phyloP scores from a whole-genome alignment of 2,797 vertebrate species.

The Cyprinodon diabolis region DNA sequence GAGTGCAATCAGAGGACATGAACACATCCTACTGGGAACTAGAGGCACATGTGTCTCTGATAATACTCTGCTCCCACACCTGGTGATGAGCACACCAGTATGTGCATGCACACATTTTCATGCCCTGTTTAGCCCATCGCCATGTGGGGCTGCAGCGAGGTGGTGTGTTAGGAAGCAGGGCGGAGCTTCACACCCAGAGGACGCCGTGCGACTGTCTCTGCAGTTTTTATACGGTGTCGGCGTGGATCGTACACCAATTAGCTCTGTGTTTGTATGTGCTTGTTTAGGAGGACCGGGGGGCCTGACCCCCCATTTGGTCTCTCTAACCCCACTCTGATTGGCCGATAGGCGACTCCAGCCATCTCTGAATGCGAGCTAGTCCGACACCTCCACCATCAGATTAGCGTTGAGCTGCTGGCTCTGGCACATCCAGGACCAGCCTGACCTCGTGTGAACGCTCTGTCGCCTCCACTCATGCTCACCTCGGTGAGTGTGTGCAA shows the following conservation, averaged over 20 bases:
- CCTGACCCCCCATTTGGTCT: too few species aligned
- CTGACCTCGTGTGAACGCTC: constrained; percentile 64
- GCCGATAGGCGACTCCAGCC: too few species aligned
- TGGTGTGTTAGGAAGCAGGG: constrained; percentile 49
- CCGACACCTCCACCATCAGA: constrained; percentile 72
- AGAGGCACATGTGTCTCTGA: constrained; percentile 71
- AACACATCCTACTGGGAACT: constrained; percentile 60
- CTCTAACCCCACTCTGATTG: too few species aligned
- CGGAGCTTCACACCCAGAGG: constrained; percentile 28
- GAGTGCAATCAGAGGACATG: constrained; percentile 65
- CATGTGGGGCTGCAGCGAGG: constrained; percentile 64
- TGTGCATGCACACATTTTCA: constrained; percentile 58
- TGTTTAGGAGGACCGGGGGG: too few species aligned
- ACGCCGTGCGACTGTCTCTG: too few species aligned
- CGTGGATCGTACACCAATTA: too few species aligned
- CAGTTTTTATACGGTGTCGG: too few species aligned
- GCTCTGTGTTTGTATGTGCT: too few species aligned
- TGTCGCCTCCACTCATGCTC: constrained; percentile 70
- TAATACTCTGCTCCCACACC: constrained; percentile 65
- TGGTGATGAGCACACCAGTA: constrained; percentile 53
- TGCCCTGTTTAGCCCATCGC: constrained; percentile 73
- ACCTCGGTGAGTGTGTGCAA: constrained; percentile 51
- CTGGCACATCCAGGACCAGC: constrained; percentile 71
- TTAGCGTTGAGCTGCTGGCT: constrained; percentile 67
- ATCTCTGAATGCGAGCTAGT: constrained; percentile 71